Percentiles rank a stretch among this genome's conserved stretches.
phyloP scores from a whole-genome alignment of 2,888 invertebrate species.

The Drosophila antonietae region DNA sequence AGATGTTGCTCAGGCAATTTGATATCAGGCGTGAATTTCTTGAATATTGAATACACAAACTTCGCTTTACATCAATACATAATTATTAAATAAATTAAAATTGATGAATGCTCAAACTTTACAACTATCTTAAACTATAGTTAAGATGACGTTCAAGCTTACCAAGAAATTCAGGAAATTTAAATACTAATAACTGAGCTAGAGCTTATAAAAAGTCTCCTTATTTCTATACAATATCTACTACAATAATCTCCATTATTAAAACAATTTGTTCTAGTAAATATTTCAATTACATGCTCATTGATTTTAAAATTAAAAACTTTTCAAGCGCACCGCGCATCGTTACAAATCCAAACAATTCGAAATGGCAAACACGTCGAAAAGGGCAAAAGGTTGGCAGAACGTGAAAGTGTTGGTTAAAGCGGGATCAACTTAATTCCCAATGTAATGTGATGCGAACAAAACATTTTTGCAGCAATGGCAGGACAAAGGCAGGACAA shows the following conservation, averaged over 20 bases:
- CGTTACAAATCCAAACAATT: slow-evolving; percentile 15
- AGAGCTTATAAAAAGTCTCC: no score
- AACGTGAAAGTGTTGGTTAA: slow-evolving; percentile 48
- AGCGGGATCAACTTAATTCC: slow-evolving; percentile 45
- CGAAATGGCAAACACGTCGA: slow-evolving; percentile 64
- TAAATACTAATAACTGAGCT: no score
- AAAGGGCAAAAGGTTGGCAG: slow-evolving; percentile 52
- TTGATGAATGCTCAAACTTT: no score
- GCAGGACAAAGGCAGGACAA: not conserved
- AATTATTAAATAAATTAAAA: no score
- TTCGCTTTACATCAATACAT: no score
- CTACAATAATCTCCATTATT: not conserved
- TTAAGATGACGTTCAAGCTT: no score
- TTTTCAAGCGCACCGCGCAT: slow-evolving; percentile 20
- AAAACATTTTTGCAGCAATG: slow-evolving; percentile 15
- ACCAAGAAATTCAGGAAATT: no score
- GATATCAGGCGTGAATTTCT: not conserved
- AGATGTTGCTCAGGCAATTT: not conserved
- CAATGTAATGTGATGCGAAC: slow-evolving; percentile 33
- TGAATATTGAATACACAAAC: no score
- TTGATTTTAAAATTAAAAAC: not conserved
- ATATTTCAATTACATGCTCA: not conserved
- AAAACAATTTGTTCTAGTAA: not conserved
- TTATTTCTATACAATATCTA: not conserved
- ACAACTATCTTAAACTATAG: no score